phyloP scores from a whole-genome alignment of 2,797 vertebrate genomes.

The Eurystomus glaucurus region DNA sequence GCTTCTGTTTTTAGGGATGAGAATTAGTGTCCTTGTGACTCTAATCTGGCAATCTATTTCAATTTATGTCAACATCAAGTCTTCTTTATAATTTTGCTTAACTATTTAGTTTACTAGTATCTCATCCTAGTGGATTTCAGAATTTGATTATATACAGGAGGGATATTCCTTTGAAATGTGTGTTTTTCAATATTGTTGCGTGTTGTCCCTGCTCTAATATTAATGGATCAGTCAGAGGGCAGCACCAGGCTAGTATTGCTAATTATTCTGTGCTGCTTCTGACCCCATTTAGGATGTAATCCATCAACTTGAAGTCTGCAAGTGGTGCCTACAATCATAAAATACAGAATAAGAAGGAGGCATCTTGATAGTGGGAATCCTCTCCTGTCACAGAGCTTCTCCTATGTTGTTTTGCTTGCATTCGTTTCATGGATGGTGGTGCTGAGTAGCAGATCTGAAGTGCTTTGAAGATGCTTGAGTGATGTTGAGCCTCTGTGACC shows the following conservation, averaged over 20 bases:
- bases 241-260: constrained; percentile 14
- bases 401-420: background rate
- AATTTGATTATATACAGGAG: background rate
- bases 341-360: background rate
- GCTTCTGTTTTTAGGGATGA: constrained; percentile 29
- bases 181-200: background rate
- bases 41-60: constrained; percentile 42
- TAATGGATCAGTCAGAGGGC: background rate
- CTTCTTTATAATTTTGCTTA: background rate
- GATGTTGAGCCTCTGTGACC: background rate
- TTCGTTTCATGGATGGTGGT: background rate
- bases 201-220: background rate
- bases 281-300: constrained; percentile 31
- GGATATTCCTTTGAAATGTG: background rate
- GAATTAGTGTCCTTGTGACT: constrained; percentile 38
- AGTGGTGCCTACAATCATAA: background rate
- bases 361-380: background rate
- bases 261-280: constrained; percentile 34
- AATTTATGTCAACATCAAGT: background rate
- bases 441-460: background rate
- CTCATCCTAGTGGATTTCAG: background rate
- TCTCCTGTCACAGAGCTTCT: background rate
- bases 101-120: background rate
- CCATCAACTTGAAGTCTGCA: background rate
- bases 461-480: background rate